Evolutionary conservation across 1,140 invertebrate species (phyloP).

Genomic region (Heliconius hewitsoni): DNA sequence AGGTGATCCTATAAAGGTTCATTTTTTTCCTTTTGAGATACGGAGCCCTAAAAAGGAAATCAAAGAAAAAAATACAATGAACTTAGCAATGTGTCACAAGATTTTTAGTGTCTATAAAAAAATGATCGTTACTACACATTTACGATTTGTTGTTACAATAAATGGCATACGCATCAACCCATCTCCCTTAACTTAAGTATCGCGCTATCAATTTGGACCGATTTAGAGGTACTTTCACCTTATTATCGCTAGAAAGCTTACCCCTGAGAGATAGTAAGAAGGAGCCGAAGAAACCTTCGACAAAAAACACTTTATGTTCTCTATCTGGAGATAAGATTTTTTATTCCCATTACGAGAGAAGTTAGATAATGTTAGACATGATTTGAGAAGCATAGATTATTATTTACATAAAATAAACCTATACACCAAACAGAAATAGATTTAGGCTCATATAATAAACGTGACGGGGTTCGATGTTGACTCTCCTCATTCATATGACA

Average conservation of each 20-base stretch:
- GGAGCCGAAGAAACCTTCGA: conserved; percentile 19
- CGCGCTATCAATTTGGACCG: conserved; percentile 34
- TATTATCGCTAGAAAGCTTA: conserved; percentile 38
- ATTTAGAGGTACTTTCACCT: conserved; percentile 24
- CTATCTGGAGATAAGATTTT: conserved; percentile 18
- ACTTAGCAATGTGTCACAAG: background rate
- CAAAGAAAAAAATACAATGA: background rate
- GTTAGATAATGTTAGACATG: background rate
- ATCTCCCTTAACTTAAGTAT: conserved; percentile 28
- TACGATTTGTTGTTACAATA: conserved; percentile 14
- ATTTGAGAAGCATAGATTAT: background rate
- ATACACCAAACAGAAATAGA: no score
- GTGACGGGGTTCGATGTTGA: no score
- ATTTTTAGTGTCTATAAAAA: background rate
- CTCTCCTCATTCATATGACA: no score
- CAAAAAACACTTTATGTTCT: conserved; percentile 28
- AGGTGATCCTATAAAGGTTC: no score
- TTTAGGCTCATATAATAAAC: no score
- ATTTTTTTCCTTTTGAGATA: no score
- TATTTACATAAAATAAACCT: background rate
- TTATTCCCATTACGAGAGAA: background rate
- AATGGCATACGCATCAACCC: conserved; percentile 12
- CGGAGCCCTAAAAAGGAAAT: background rate
- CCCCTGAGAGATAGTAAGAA: conserved; percentile 26
- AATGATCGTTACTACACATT: background rate